Evolutionary conservation across 2,888 invertebrate genomes (phyloP), one percentile per base, ranked within the genome.

Genomic region (Glyphotaelius pellucidus): DNA sequence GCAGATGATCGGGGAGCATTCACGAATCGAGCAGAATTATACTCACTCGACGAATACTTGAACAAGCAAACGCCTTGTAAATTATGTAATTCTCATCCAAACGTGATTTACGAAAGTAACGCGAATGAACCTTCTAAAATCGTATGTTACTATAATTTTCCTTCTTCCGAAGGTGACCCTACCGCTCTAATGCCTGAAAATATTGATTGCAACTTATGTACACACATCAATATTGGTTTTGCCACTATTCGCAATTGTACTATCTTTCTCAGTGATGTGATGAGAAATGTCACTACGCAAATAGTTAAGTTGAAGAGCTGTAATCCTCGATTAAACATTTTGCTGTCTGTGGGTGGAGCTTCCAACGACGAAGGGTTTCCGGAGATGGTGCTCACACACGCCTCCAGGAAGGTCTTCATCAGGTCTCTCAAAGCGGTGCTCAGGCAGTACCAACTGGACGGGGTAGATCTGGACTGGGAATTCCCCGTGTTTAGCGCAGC

Each of bases 381-480:
- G 3, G 95, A 96, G 89, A 98, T 98, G 97, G 97, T 98, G 0
- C 94, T 95, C 14, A 96, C 97, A 94, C 98, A 98, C 95, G 96
- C 96, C 0, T 97, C 96, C 90, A 96, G 98, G 93, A 98, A 98
- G 95, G 95, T 94, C 47, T 97, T 97, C 92, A 96, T 97, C 30
- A 95, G 95, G 93, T 97, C 97, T 0, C 94, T 97, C 0, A 96
- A 96, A 93, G 94, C 95, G 92, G 94, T 96, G 81, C 95, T 97
- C 52, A 95, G 95, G 92, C 95, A 95, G 42, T 96, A 96, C 93
- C 95, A 95, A 80, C 95, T 98, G 47, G 98, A 98, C 95, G 98
- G 98, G 11, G 95, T 98, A 1, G 98, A 98, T 95, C 95, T 98
- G 52, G 98, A 98, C 94, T 98, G 98, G 98, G 99, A 99, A 94